phyloP scores from a whole-genome alignment of 2,797 vertebrate genomes.

The Eleutherodactylus coqui region DNA sequence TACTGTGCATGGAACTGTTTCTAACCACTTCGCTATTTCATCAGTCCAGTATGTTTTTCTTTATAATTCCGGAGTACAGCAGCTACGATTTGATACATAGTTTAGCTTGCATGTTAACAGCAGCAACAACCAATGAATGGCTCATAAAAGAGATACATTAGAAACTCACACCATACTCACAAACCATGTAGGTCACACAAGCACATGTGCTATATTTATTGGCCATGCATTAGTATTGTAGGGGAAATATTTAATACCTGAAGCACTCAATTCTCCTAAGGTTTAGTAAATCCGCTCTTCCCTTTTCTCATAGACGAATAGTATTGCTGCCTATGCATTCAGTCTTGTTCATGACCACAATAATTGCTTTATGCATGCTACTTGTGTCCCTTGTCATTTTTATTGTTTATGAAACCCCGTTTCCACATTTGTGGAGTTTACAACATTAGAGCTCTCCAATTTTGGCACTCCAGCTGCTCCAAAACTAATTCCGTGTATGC shows the following conservation, averaged over 20 bases:
- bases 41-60: neutral
- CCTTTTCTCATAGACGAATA: neutral
- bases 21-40: neutral
- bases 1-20: neutral
- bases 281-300: neutral
- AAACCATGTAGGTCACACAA: neutral
- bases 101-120: neutral
- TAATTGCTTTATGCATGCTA: too few species aligned
- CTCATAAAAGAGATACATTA: neutral
- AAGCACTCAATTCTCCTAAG: neutral
- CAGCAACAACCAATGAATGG: neutral
- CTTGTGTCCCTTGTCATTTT: too few species aligned
- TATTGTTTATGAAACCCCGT: too few species aligned
- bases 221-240: neutral
- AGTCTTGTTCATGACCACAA: too few species aligned
- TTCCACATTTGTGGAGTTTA: too few species aligned
- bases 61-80: neutral
- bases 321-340: neutral
- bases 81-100: neutral
- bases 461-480: too few species aligned
- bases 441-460: too few species aligned
- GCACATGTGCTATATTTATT: neutral
- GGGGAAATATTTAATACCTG: neutral
- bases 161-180: neutral
- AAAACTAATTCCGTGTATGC: too few species aligned